A percentile compares a stretch with the other conserved stretches of the same genome.
phyloP scores from a whole-genome alignment of 2,113 vertebrate species.

The Phocoena sinus region DNA sequence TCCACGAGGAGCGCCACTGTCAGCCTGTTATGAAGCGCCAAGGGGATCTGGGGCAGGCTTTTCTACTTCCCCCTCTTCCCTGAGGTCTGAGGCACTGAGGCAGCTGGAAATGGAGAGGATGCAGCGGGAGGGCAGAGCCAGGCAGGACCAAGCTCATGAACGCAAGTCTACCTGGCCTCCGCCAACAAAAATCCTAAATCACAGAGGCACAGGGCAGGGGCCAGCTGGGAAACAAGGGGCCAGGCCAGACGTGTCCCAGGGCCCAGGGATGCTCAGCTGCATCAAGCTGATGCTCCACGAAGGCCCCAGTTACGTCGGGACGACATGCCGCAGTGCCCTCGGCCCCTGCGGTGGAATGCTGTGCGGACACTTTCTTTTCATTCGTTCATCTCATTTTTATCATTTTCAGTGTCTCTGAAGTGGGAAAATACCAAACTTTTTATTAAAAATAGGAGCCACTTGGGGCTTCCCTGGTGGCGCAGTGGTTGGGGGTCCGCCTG shows the following conservation, averaged over 20 bases:
- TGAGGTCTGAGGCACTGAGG: background rate
- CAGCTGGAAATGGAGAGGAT: rapidly evolving
- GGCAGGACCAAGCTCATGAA: background rate
- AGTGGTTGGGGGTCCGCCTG: too few species aligned
- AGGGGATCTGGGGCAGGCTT: background rate
- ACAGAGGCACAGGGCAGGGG: background rate
- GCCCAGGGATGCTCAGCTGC: too few species aligned
- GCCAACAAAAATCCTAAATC: background rate
- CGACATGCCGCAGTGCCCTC: too few species aligned
- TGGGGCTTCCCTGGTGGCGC: too few species aligned
- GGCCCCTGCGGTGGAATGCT: rapidly evolving
- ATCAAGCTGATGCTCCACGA: too few species aligned
- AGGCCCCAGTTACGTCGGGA: too few species aligned
- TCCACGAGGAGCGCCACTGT: background rate
- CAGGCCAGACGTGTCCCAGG: too few species aligned
- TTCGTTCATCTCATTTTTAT: background rate
- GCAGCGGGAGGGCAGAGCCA: background rate
- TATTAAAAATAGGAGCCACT: background rate
- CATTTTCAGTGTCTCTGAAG: background rate
- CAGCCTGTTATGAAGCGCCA: background rate
- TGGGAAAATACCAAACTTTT: too few species aligned
- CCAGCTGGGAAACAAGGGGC: background rate
- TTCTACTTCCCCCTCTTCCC: background rate
- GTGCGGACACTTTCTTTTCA: background rate
- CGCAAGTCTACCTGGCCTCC: background rate